Percentiles rank a stretch among this genome's conserved stretches.
These are phyloP conservation scores for Diprion similis DNA, from an alignment of 1,140 invertebrate species.

Conservation along the genomic window DNA sequence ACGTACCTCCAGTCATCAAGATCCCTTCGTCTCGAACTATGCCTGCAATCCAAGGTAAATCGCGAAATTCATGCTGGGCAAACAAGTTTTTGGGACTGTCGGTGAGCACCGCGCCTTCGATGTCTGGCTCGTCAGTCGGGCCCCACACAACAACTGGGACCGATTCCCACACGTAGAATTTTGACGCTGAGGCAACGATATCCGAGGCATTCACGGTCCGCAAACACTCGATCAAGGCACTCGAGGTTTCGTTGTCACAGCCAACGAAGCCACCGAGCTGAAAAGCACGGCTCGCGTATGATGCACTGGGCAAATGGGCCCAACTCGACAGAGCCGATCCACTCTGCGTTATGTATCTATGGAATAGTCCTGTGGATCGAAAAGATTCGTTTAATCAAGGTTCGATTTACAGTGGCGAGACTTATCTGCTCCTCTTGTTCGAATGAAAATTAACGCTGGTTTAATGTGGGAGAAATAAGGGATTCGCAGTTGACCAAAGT, in stretches of 20 bases:
- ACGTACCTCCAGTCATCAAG: background rate
- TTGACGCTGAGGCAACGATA: constrained; percentile 7
- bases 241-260: constrained; percentile 26
- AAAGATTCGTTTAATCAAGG: no score
- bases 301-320: constrained; percentile 47
- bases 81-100: constrained; percentile 21
- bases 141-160: constrained; percentile 20
- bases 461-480: no score
- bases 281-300: constrained; percentile 18
- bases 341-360: constrained; percentile 65
- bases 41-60: constrained; percentile 27
- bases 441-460: no score
- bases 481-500: no score
- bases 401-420: no score
- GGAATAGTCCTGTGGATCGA: constrained; percentile 59
- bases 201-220: constrained; percentile 6
- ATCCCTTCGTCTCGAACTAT: constrained; percentile 27
- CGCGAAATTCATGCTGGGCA: constrained; percentile 13
- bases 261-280: constrained; percentile 17
- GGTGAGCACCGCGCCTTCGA: constrained; percentile 24
- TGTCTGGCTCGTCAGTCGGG: constrained; percentile 26
- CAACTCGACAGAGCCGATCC: constrained; percentile 68
- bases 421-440: no score
- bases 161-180: constrained; percentile 18
- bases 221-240: constrained; percentile 26